Conservation (phyloP, 2,797 vertebrate genomes). For the Choloepus didactylus region DNA sequence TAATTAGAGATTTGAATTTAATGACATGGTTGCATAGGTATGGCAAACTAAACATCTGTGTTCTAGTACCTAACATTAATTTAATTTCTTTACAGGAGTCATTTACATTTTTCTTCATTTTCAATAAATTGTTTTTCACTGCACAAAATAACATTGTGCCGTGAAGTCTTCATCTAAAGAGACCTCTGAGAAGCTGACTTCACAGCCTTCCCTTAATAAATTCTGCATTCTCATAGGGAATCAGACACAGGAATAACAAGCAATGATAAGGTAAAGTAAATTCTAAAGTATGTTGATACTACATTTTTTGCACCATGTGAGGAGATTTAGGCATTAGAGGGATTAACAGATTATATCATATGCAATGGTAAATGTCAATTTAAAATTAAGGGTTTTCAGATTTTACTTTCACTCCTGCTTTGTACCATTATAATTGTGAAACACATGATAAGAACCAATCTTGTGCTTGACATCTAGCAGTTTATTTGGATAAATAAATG, state of each 20-base stretch:
- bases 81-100: constrained; percentile 82
- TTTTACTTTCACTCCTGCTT: not conserved
- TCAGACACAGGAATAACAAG: not conserved
- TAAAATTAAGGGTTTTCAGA: not conserved
- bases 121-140: constrained; percentile 67
- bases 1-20: constrained; percentile 84
- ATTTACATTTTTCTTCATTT: constrained; percentile 78
- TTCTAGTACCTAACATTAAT: constrained; percentile 77
- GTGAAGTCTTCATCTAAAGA: constrained; percentile 19
- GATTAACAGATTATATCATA: constrained; percentile 3
- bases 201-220: not conserved
- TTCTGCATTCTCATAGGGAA: not conserved
- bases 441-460: not conserved
- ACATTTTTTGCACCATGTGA: not conserved
- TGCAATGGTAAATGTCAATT: constrained; percentile 9
- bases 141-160: constrained; percentile 48
- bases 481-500: constrained; percentile 38
- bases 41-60: constrained; percentile 74
- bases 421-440: not conserved
- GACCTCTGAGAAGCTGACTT: not conserved
- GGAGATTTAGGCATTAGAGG: constrained; percentile 35
- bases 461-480: not conserved
- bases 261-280: not conserved
- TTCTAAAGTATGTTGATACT: constrained; percentile 38
- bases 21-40: constrained; percentile 81